Evolutionary conservation across 2,797 vertebrate genomes (phyloP).

Genomic region (Sorex maritimensis): DNA sequence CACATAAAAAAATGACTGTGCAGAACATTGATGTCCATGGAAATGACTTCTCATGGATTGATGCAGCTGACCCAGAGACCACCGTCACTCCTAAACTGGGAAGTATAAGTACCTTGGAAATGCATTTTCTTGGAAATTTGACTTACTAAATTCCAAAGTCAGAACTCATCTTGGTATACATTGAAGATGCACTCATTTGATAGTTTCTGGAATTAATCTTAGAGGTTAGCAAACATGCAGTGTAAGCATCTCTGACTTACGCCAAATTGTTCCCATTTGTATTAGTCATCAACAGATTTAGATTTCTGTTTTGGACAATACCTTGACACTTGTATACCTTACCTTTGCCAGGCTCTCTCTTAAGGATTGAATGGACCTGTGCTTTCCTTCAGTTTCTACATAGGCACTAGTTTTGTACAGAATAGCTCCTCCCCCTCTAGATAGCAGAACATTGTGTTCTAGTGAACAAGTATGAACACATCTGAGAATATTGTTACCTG

Average conservation of each 20-base stretch:
- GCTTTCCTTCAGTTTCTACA: neutral
- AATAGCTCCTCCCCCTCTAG: neutral
- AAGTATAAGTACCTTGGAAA: neutral
- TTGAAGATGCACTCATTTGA: slow-evolving; percentile 29
- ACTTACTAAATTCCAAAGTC: neutral
- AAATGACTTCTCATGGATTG: neutral
- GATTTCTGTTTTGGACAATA: neutral
- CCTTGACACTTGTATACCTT: neutral
- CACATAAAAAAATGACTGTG: neutral
- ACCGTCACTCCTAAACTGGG: neutral
- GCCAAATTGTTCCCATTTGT: neutral
- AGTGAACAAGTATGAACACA: neutral
- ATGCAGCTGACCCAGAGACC: neutral
- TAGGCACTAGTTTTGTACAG: neutral
- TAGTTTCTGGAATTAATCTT: slow-evolving; percentile 18
- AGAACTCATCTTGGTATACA: neutral
- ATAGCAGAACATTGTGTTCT: neutral
- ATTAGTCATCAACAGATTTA: slow-evolving; percentile 13
- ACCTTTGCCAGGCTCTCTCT: neutral
- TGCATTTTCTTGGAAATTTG: neutral
- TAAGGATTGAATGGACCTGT: neutral
- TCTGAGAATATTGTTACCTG: neutral
- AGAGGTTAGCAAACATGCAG: neutral
- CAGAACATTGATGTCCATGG: neutral
- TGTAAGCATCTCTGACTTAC: neutral